Conservation (phyloP, 2,888 invertebrate genomes). For the Protonemura montana region DNA sequence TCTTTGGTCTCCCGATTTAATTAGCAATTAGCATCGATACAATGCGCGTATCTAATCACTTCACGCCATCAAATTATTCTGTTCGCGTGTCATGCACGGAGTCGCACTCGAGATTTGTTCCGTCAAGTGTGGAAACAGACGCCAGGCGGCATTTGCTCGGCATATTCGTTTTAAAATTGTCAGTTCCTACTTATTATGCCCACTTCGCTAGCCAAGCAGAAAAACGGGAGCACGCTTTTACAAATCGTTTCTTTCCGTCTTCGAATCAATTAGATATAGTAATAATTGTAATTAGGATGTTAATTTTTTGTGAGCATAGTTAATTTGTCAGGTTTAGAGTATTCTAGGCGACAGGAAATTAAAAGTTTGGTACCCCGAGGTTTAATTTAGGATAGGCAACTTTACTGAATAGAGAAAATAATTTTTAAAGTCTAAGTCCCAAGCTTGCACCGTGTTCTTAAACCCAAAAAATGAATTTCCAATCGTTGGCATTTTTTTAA, state of each 20-base stretch:
- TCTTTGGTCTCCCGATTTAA: background rate
- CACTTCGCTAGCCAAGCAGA: constrained; percentile 37
- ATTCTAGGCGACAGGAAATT: too few relatives aligned
- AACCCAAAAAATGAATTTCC: too few relatives aligned
- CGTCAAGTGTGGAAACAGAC: background rate
- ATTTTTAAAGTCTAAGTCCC: too few relatives aligned
- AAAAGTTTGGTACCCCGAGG: too few relatives aligned
- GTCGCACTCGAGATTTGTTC: background rate
- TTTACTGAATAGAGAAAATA: too few relatives aligned
- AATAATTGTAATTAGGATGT: background rate
- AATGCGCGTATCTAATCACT: background rate
- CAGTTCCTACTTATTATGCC: background rate
- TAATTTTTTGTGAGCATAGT: background rate
- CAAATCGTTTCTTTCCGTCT: background rate
- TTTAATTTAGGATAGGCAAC: too few relatives aligned
- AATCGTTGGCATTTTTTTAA: too few relatives aligned
- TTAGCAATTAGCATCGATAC: background rate
- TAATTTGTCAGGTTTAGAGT: too few relatives aligned
- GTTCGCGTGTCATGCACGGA: background rate
- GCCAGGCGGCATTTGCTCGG: too few relatives aligned
- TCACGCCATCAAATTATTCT: too few relatives aligned
- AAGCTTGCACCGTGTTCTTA: too few relatives aligned
- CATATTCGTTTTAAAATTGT: background rate
- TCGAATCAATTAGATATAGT: background rate
- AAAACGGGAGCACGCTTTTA: constrained; percentile 37